Conservation (phyloP, 2,113 vertebrate genomes). For the Solenodon paradoxus region DNA sequence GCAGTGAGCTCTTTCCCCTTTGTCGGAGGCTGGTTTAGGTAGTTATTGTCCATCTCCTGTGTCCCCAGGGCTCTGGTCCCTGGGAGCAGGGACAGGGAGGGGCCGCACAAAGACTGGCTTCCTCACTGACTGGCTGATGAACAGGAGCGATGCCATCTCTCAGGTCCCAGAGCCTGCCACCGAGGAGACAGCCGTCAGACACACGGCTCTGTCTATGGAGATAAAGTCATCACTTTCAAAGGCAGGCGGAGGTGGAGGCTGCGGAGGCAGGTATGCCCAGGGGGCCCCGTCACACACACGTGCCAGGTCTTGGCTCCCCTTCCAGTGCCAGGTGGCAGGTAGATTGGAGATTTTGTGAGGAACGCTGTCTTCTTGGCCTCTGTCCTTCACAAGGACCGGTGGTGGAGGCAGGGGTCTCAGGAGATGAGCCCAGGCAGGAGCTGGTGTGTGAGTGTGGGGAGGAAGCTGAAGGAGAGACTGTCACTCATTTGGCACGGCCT, state of each 20-base stretch:
- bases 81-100: neutral
- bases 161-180: neutral
- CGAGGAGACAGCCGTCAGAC: constrained; percentile 32
- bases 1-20: too few relatives aligned
- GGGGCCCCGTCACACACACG: neutral
- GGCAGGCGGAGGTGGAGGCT: neutral
- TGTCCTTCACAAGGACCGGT: neutral
- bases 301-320: neutral
- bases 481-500: too few relatives aligned
- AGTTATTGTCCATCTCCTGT: neutral
- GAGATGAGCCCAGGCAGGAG: too few relatives aligned
- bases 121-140: constrained; percentile 47
- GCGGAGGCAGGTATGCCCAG: neutral
- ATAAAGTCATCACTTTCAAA: constrained; percentile 56
- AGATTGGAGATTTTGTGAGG: neutral
- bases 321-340: neutral
- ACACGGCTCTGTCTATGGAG: constrained; percentile 40
- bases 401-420: too few relatives aligned
- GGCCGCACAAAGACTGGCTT: neutral
- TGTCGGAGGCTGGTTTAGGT: neutral
- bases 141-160: constrained; percentile 37
- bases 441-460: rapidly evolving
- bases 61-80: neutral
- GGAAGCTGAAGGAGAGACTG: neutral
- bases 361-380: neutral